Conservation (phyloP, 2,113 vertebrate species). For the Numenius arquata region DNA sequence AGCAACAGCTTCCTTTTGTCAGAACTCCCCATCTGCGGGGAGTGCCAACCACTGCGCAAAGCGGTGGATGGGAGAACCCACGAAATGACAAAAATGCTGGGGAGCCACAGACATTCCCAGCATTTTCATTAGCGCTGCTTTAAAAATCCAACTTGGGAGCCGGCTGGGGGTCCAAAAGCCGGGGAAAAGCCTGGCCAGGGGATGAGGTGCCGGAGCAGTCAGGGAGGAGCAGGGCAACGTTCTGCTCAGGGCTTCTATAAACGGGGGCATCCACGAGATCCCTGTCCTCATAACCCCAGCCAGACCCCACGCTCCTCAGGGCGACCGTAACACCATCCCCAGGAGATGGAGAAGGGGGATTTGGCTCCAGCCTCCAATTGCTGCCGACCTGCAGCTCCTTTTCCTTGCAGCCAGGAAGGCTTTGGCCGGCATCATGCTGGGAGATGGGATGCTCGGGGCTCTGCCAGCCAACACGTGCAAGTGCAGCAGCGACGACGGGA, state of each 20-base stretch:
- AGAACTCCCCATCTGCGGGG: not conserved
- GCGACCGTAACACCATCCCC: rapidly evolving
- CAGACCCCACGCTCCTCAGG: rapidly evolving
- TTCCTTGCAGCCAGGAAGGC: not conserved
- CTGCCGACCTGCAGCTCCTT: not conserved
- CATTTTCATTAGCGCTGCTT: not conserved
- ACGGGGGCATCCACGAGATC: not conserved
- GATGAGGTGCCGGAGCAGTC: not conserved
- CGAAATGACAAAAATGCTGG: not conserved
- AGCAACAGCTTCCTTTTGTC: not conserved
- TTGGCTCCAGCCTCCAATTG: rapidly evolving
- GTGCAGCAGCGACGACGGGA: not conserved
- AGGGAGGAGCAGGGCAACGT: not conserved
- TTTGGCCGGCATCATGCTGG: not conserved
- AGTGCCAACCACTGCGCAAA: not conserved
- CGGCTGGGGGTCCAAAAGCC: not conserved
- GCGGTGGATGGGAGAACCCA: not conserved
- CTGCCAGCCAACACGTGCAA: not conserved
- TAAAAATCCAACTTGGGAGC: not conserved
- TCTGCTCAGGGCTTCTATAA: not conserved
- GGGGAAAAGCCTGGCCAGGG: not conserved
- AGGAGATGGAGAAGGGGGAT: not conserved
- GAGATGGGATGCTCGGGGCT: not conserved
- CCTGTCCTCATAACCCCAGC: not conserved
- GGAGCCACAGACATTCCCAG: not conserved